Base-by-base conservation (phyloP, 2,797 vertebrate species). In the Leptatherina wallacei region DNA sequence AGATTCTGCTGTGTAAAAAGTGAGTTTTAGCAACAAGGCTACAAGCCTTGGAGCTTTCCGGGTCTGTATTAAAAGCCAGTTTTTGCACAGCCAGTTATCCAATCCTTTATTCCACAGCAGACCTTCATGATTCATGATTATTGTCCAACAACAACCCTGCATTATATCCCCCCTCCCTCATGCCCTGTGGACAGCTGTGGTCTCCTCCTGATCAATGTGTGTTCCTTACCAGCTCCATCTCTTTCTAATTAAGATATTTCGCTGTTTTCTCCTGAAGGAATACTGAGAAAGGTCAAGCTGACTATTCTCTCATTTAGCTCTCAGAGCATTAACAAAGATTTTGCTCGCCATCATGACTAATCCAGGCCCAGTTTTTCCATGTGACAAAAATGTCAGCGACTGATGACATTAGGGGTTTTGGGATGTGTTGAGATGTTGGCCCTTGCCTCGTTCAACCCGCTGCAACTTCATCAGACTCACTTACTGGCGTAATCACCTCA, bases 161-260 rank as follows among this genome's bases (percentile, higher is more conserved):
- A 36, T 66, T 71, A 16, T 65, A 60, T n/a, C 35, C 42, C 36
- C 54, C 59, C 36, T 69, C 40, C 56, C 22, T 38, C 9, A 30
- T 51, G 20, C 57, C 44, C 38, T 0, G 65, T 51, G 29, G 65
- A 63, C 82, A 73, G 60, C 75, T 70, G 71, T 38, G 68, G 33
- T 81, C 77, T 82, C 57, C 66, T 69, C 33, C 72, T 84, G 81
- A 89, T 89, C 85, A 85, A 80, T 89, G 86, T 49, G 63, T 73
- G 51, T 68, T 80, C 74, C 71, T 54, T 66, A 65, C 52, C 60
- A 65, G 44, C 71, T 86, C 81, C 63, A 78, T 88, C 78, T 83
- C 75, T 60, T 75, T 84, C 78, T 83, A 93, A 93, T 93, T 85
- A 91, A 85, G 83, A 88, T 77, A 82, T 88, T 84, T 84, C 57